These are phyloP conservation scores for Bovichtus variegatus DNA, from an alignment of 2,797 vertebrate species.

Conservation along the genomic window DNA sequence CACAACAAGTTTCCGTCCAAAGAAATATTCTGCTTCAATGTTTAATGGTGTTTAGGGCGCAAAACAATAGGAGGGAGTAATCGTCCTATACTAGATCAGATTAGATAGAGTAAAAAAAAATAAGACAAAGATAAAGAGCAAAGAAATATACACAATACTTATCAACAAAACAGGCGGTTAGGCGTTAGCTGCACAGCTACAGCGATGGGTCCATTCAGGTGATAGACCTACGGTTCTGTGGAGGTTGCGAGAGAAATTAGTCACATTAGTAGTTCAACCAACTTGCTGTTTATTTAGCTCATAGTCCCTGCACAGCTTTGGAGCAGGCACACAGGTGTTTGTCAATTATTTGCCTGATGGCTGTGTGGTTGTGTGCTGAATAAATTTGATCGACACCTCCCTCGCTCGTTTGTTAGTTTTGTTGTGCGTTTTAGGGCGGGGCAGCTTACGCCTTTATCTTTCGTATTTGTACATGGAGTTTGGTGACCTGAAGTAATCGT, in stretches of 20 bases:
- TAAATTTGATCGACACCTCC: not conserved
- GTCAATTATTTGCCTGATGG: not conserved
- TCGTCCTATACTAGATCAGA: not conserved
- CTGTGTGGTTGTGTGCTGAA: not conserved
- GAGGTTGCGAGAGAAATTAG: not conserved
- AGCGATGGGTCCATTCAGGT: no score
- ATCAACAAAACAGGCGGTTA: no score
- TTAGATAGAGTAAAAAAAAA: not conserved
- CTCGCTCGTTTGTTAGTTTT: not conserved
- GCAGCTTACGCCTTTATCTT: not conserved
- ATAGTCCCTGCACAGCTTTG: not conserved
- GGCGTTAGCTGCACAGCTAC: no score
- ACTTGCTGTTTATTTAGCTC: not conserved
- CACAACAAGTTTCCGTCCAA: no score
- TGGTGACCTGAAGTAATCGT: not conserved
- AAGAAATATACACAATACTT: no score
- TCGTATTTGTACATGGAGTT: not conserved
- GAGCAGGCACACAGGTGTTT: not conserved
- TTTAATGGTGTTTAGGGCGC: no score
- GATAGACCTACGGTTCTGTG: no score
- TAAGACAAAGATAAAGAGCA: not conserved
- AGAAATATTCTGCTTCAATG: no score
- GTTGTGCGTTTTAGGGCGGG: slow-evolving; percentile 2
- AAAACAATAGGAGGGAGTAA: not conserved
- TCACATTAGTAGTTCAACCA: no score